Base-by-base conservation (phyloP, 2,888 invertebrate genomes). In the Ellobium chinense region DNA sequence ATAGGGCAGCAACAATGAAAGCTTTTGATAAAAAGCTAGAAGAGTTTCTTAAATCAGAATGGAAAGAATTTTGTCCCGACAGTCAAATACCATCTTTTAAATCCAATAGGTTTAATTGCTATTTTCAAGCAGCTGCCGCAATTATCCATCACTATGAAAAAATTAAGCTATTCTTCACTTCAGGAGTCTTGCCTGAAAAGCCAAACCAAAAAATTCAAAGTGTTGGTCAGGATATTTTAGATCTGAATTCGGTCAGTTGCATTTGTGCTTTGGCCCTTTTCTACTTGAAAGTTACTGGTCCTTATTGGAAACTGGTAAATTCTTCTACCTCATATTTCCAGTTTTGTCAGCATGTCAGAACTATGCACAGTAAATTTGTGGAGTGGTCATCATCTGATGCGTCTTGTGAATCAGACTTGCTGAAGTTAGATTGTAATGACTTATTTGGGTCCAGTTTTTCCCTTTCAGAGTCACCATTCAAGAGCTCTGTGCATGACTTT, bases 161-260 rank as follows among this genome's bases (percentile, higher is more conserved):
- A 24, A 37, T 76, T 4, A n/a, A 65, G 29, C 9, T 5, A 18
- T 76, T 76, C 34, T 65, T 76, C 21, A 65, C 75, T 27, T 12
- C 37, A 34, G 36, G 39, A 2, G 39, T 68, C 4, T 74, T 37
- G 21, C 24, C 14, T 27, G 36, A 27, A 65, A 58, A 66, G 9
- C 24, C n/a, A n/a, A 76, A 76, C 39, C 7, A 65, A 31, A 76
- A 76, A 39, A 65, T 65, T 27, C 37, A 76, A 37, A 76, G 63
- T 24, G 46, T 76, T 9, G 75, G n/a, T 4, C 31, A 29, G 2
- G 75, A 76, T 39, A 2, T 76, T 27, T n/a, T 46, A n/a, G 75
- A 76, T 24, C 27, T 65, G 9, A 46, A 9, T 7, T 54, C 65
- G 34, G 2, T 37, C 5, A 68, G 68, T 36, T 68, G 37, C 18